Base-by-base conservation (phyloP, 2,888 invertebrate species). In the Melolontha melolontha region DNA sequence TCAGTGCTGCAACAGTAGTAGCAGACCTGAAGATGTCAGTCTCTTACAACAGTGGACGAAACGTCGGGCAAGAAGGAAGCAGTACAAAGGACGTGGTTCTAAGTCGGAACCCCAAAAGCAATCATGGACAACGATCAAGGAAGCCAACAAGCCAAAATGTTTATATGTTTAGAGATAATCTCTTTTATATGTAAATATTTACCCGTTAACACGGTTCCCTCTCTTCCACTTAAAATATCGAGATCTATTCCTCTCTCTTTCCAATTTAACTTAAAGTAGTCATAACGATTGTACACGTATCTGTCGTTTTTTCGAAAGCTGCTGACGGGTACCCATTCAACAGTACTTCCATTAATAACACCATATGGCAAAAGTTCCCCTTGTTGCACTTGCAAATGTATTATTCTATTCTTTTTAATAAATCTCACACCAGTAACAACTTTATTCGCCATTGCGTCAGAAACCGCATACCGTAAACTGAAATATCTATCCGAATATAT, bases 401-500 rank as follows among this genome's bases (percentile, higher is more conserved):
- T 79, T 10, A 87, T 80, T 52, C 83, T 80, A 64, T 85, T 83
- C 0, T 77, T 75, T 76, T 87, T 87, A 2, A 76, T 78, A 64
- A 87, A 81, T 49, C 82, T 79, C 0, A 87, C 72, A 5, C 87
- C 87, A 0, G 85, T 85, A 12, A 87, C 81, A 1, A 87, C 83
- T 71, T 85, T 85, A 74, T 89, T 89, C 70, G 85, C 84, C 22
- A 82, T 82, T 71, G 85, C 82, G 80, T 89, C 86, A 1, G 89
- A 82, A 0, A 85, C 81, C 5, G 85, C 79, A 75, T 89, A 87
- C 71, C 89, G 86, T 17, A 94, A 85, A 79, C 91, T 93, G 83
- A 94, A 91, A 84, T 89, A 92, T 66, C 94, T 87, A 80, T 93
- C 90, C 0, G 92, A 92, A 71, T 85, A 84, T 0, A 85, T 73